Base-by-base conservation (phyloP, 2,113 vertebrate species). In the Laticauda colubrina region DNA sequence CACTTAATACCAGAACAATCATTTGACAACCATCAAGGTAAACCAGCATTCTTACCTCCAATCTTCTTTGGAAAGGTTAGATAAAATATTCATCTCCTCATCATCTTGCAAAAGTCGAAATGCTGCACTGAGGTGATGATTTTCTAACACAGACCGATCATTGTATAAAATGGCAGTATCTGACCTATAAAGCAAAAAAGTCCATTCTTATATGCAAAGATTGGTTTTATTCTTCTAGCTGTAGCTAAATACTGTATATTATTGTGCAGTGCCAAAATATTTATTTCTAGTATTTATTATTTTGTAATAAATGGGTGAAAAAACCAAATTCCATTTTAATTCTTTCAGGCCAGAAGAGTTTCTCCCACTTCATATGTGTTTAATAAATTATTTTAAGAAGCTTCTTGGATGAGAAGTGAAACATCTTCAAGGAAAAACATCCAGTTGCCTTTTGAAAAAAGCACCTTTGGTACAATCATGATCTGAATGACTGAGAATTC, bases 141-240 rank as follows among this genome's bases (percentile, higher is more conserved):
- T 99, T 96, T 99, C 99, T 87, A 98, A 97, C 51, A 99, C 99
- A 39, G 99, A 98, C 0, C 98, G 98, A 94, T 99, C 99, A 3
- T 99, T 99, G 96, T 99, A 99, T 6, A 99, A 96, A 97, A 99
- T 98, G 43, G 99, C 98, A 89, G 98, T 96, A 95, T 99, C 98
- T 34, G 99, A 99, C 96, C 99, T 99, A 94, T 81, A 90, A 88
- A 94, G 87, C 61, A 90, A 96, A 94, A 96, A 45, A 95, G 12
- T 26, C 55, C 1, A 3, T 59, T 23, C n/a, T 12, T 61, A 96
- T 24, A 88, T 9, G 94, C 0, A 81, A 94, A 55, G 21, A 24
- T 53, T 85, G 54, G 3, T 6, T 81, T 43, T 54, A 9, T 85
- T 85, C 12, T 59, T 10, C 26, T 14, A 24, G 4, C 2, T 5